A percentile compares a stretch with the other conserved stretches of the same genome.
Conservation (phyloP, 2,797 vertebrate species). For the Acipenser oxyrinchus region DNA sequence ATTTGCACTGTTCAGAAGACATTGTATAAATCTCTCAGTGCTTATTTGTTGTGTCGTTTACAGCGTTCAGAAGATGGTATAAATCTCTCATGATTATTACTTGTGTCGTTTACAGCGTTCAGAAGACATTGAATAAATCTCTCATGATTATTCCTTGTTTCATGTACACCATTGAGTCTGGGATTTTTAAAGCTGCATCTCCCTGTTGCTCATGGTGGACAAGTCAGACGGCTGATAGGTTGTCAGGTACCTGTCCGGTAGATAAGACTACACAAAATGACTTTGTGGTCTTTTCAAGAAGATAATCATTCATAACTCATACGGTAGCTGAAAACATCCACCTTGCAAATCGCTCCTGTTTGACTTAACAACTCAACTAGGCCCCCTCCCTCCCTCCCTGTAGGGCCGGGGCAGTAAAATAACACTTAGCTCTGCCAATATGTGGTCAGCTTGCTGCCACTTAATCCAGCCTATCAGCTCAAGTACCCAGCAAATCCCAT, state of each 20-base stretch:
- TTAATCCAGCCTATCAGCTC: slow-evolving; percentile 48
- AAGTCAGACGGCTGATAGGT: too few relatives aligned
- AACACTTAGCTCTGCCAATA: slow-evolving; percentile 43
- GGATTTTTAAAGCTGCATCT: slow-evolving; percentile 4
- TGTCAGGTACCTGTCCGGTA: too few relatives aligned
- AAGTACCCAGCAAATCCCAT: slow-evolving; percentile 41
- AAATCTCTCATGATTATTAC: too few relatives aligned
- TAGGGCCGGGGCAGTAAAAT: slow-evolving; percentile 30
- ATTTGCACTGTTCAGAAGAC: too few relatives aligned
- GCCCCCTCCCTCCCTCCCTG: neutral
- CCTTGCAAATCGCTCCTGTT: neutral
- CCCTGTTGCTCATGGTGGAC: too few relatives aligned
- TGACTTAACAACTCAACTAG: slow-evolving; percentile 15
- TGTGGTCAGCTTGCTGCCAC: slow-evolving; percentile 38
- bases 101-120: too few relatives aligned
- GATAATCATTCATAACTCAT: too few relatives aligned
- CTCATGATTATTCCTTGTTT: too few relatives aligned
- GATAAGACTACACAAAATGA: too few relatives aligned
- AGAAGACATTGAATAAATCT: too few relatives aligned
- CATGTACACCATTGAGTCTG: neutral
- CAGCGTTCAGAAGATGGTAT: too few relatives aligned
- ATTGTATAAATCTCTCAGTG: neutral
- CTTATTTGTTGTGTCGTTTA: slow-evolving; percentile 13
- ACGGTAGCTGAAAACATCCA: neutral
- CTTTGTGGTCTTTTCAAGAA: too few relatives aligned